Base-by-base conservation (phyloP, 2,888 invertebrate species). In the Brachyptera putata region DNA sequence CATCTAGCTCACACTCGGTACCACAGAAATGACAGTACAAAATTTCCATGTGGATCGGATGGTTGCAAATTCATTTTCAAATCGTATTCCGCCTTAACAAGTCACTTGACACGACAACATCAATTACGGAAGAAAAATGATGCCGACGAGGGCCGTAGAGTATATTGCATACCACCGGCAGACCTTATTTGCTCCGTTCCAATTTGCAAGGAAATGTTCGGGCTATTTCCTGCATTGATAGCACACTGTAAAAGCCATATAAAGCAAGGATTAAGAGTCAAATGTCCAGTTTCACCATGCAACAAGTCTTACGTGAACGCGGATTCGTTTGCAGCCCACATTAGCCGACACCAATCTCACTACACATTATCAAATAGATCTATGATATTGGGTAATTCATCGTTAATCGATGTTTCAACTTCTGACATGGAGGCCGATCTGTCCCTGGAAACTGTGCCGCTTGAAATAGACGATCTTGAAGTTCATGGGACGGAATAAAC, bases 91-190 rank as follows among this genome's bases (percentile, higher is more conserved):
- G 66, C 66, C 2, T 66, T 65, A 21, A 62, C 63, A 4, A 36
- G 65, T 9, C 66, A 64, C 49, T 7, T 63, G 16, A 48, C 58
- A 2, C 63, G 58, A 62, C 56, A 46, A 9, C 63, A 66, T 53
- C 16, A 22, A 53, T 21, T 16, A 11, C 3, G 13, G 36, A 34
- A 24, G n/a, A 30, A n/a, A n/a, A n/a, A n/a, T n/a, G n/a, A n/a
- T n/a, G n/a, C n/a, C n/a, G n/a, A n/a, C n/a, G n/a, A n/a, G n/a
- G n/a, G n/a, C n/a, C n/a, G n/a, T 14, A 25, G 9, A 30, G 25
- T 9, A 7, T 22, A 24, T 13, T 25, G 13, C n/a, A 14, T 49
- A 1, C n/a, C 21, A 4, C 4, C 3, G 43, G 11, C 13, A 13
- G 4, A 13, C 14, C n/a, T 16, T 7, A 43, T 16, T 16, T 50